These are phyloP conservation scores for Charaxes varanes DNA, from an alignment of 1,140 invertebrate genomes.

Conservation along the genomic window DNA sequence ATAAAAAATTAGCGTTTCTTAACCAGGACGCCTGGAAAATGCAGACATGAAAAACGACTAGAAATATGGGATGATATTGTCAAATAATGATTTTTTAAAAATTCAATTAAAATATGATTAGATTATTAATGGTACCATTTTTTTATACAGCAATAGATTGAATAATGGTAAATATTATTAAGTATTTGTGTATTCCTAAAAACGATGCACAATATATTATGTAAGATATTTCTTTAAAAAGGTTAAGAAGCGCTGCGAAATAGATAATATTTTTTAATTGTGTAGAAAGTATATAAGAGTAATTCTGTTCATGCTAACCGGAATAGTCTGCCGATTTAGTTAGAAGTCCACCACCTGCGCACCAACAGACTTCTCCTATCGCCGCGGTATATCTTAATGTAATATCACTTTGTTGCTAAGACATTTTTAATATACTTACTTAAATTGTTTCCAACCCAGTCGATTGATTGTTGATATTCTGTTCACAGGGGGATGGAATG, in stretches of 20 bases:
- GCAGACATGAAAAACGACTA: no score
- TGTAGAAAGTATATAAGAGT: conserved; percentile 11
- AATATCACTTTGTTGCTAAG: no score
- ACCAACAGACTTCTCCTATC: conserved; percentile 85
- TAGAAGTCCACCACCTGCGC: conserved; percentile 85
- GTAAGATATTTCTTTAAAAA: not conserved
- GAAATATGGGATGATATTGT: no score
- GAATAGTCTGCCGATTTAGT: conserved; percentile 60
- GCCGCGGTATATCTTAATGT: conserved; percentile 80
- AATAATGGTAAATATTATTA: conserved; percentile 1
- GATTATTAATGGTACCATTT: no score
- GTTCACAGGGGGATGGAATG: conserved; percentile 79
- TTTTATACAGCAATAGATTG: conserved; percentile 10
- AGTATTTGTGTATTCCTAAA: no score
- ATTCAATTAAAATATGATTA: no score
- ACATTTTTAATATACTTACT: conserved; percentile 16
- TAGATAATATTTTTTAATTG: not conserved
- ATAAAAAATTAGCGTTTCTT: not conserved
- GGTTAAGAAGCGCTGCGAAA: conserved; percentile 1
- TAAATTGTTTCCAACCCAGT: not conserved
- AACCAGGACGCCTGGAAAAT: no score
- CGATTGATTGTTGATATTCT: conserved; percentile 17
- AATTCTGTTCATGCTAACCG: conserved; percentile 60
- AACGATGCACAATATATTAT: no score
- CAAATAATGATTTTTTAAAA: no score